Conservation (phyloP, 2,888 invertebrate genomes). For the Heteromyza rotundicornis region DNA sequence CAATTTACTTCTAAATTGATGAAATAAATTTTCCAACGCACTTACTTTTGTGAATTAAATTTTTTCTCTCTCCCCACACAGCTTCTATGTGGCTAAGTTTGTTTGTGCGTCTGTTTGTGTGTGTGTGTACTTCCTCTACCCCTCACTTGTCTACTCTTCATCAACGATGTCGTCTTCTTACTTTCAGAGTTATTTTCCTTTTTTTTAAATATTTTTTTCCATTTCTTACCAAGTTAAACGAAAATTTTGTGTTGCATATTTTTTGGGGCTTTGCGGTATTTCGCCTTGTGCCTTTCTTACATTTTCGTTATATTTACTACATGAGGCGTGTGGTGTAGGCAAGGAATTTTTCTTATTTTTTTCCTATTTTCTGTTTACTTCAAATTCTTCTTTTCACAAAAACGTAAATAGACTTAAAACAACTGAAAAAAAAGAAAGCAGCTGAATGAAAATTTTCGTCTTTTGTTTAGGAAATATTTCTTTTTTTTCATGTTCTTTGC, state of each 20-base stretch:
- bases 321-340: no score
- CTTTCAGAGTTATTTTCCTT: no score
- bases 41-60: constrained; percentile 46
- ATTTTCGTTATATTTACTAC: background rate
- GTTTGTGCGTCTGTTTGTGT: no score
- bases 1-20: constrained; percentile 62
- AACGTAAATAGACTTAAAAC: background rate
- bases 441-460: background rate
- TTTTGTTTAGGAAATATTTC: background rate
- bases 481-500: background rate
- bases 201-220: no score
- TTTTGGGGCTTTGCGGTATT: constrained; percentile 4
- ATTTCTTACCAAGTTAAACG: constrained; percentile 4
- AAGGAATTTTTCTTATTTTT: background rate
- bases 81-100: no score
- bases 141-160: background rate
- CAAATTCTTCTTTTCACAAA: background rate
- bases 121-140: no score
- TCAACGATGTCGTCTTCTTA: no score
- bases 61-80: no score
- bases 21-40: constrained; percentile 61
- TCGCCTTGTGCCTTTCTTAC: background rate
- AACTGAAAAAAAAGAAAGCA: background rate
- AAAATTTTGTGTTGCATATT: constrained; percentile 3
- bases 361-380: background rate